Base-by-base conservation (phyloP, 2,113 vertebrate genomes). In the Engystomops pustulosus region DNA sequence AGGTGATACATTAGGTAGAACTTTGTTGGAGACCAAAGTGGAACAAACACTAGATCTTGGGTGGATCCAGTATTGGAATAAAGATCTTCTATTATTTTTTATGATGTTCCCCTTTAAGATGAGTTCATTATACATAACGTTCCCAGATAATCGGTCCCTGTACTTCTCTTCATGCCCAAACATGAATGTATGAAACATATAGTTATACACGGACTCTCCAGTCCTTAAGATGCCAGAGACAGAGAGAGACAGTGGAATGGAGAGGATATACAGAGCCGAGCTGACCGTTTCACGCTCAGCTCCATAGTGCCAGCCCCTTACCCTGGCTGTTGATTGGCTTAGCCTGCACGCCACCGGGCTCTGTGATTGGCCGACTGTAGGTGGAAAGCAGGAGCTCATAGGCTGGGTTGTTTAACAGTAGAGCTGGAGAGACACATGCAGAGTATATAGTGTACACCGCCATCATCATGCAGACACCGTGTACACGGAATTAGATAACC, bases 401-500 rank as follows among this genome's bases (percentile, higher is more conserved):
- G 92, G 94, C 96, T 81, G 96, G 96, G 93, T 96, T 97, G 96
- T 95, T 96, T 94, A 98, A 94, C 93, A 96, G 96, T 92, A 97
- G 91, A 93, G 95, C 95, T 92, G 90, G 87, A 81, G 88, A 90
- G 86, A 91, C 90, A 92, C 85, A 86, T 45, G 87, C 83, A 85
- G 83, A 79, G 75, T 79, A 85, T 44, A 85, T 25, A 89, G 87
- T 49, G 68, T 77, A 77, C 80, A 62, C 58, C 67, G 41, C 70
- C 45, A 58, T 44, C 23, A 68, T 49, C 80, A 83, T 70, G 67
- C 75, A 80, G 32, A 62, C 62, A 55, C 45, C n/a, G 68, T 38
- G 60, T 60, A 86, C 65, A 70, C 80, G 23, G 25, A 47, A 41
- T 55, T 49, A 80, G 38, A 65, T 49, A 67, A 44, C 49, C 41